Conservation (phyloP, 2,888 invertebrate genomes). For the Terebella lapidaria region DNA sequence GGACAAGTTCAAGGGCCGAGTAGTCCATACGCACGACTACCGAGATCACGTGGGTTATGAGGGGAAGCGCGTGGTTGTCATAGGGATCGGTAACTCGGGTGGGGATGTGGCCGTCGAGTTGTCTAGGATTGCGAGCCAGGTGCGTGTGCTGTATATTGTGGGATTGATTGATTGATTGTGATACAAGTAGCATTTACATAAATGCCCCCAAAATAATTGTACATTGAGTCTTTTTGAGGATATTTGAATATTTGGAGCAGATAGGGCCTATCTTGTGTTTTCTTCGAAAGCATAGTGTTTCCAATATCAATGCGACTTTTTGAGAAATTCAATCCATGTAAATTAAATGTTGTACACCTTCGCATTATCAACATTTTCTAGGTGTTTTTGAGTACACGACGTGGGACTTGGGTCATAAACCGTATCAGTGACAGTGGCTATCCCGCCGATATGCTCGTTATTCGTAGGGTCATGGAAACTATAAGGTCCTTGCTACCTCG, state of each 20-base stretch:
- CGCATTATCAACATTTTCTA: conserved; percentile 35
- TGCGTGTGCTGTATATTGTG: too few relatives aligned
- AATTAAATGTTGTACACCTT: too few relatives aligned
- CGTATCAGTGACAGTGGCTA: conserved; percentile 38
- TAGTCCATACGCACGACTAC: conserved; percentile 9
- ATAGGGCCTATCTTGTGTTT: too few relatives aligned
- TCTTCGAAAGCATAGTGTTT: too few relatives aligned
- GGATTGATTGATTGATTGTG: too few relatives aligned
- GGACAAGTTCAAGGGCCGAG: conserved; percentile 6
- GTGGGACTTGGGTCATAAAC: conserved; percentile 54
- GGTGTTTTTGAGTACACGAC: conserved; percentile 53
- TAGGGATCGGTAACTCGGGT: conserved; percentile 57
- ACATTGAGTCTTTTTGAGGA: too few relatives aligned
- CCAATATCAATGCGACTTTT: too few relatives aligned
- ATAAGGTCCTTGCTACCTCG: background rate
- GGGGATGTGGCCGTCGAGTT: conserved; percentile 55
- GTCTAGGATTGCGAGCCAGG: conserved; percentile 19
- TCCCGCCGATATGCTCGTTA: conserved; percentile 34
- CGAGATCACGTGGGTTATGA: conserved; percentile 51
- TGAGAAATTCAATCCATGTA: too few relatives aligned
- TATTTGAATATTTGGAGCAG: too few relatives aligned
- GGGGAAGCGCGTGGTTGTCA: conserved; percentile 51
- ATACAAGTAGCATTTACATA: too few relatives aligned
- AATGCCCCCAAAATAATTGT: too few relatives aligned
- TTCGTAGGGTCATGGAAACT: background rate